Base-by-base conservation (phyloP, 2,113 vertebrate species). In the Apeltes quadracus region DNA sequence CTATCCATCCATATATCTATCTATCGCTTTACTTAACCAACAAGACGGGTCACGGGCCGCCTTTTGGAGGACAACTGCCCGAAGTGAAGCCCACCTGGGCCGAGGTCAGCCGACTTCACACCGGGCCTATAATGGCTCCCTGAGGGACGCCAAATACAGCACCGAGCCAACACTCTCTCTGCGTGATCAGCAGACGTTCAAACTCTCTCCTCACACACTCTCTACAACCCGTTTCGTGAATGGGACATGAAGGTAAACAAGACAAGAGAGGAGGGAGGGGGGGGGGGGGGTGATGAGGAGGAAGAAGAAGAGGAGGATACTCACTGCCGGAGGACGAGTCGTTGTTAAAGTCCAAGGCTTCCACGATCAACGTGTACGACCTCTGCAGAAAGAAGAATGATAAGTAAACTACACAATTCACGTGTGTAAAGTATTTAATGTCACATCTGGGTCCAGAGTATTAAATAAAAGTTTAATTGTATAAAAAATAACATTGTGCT, bases 271-370 rank as follows among this genome's bases (percentile, higher is more conserved):
- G 2, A 29, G 9, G 15, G 7, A 11, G 15, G 32, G 27, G 9
- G 36, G 7, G 8, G 20, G 18, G 2, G 12, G 4, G 36, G 29
- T 29, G 11, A 54, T 1, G 55, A 23, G 1, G 36, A 56, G 12
- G 20, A 3, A 50, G 70, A 64, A 0, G 38, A 61, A 27, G 64
- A 72, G 10, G 59, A n/a, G 2, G 2, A 62, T 92, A 96, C 96
- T 96, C 94, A 97, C 96, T 93, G 39, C 90, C 84, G 15, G 86
- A 71, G 44, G 78, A 83, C 3, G 95, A 95, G 89, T 95, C 94
- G 25, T 97, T 96, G 63, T 94, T 96, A 93, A 95, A 95, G 93
- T 98, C 95, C 94, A 95, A 95, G 0, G 96, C 96, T 78, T 98
- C 96, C 54, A 98, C 93, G 1, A 96, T 95, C 90, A 98, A 75